Evolutionary conservation across 2,888 invertebrate species (phyloP).

Genomic region (Augiades crinisus): DNA sequence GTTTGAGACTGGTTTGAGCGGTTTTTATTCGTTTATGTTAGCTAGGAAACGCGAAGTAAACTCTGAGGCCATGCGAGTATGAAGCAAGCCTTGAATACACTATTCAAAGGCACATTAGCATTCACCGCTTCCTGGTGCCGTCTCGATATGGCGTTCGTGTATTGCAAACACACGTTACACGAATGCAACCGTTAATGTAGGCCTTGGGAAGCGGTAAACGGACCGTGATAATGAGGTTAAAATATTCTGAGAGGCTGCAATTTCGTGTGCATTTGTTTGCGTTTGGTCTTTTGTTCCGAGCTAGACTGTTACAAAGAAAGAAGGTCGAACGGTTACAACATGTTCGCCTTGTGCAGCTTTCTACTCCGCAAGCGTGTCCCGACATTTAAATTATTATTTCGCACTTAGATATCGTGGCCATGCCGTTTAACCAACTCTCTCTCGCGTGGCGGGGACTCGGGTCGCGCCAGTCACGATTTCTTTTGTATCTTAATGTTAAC

Average conservation of each 20-base stretch:
- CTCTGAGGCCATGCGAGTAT: slow-evolving; percentile 67
- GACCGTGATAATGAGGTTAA: slow-evolving; percentile 71
- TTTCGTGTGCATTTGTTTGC: slow-evolving; percentile 51
- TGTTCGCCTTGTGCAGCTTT: slow-evolving; percentile 77
- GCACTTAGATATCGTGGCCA: slow-evolving; percentile 67
- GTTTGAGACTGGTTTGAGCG: slow-evolving; percentile 19
- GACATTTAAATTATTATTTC: slow-evolving; percentile 75
- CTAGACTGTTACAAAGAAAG: slow-evolving; percentile 55
- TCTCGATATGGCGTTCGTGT: slow-evolving; percentile 49
- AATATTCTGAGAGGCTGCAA: slow-evolving; percentile 58
- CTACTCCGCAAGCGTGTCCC: slow-evolving; percentile 75
- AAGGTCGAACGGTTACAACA: slow-evolving; percentile 77
- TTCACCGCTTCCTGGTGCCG: slow-evolving; percentile 71
- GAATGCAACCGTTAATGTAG: slow-evolving; percentile 42
- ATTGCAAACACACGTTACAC: slow-evolving; percentile 39
- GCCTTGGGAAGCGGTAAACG: slow-evolving; percentile 58
- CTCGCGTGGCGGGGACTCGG: slow-evolving; percentile 65
- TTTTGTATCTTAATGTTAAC: slow-evolving; percentile 54
- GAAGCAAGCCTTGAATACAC: slow-evolving; percentile 73
- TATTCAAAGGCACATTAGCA: slow-evolving; percentile 76
- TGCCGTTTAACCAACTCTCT: slow-evolving; percentile 64
- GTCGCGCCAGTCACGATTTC: slow-evolving; percentile 71
- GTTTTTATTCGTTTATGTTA: slow-evolving; percentile 19
- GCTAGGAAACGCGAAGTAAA: slow-evolving; percentile 68
- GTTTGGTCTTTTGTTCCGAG: slow-evolving; percentile 65